Conservation (phyloP, 2,113 vertebrate species). For the Crotalus horridus region DNA sequence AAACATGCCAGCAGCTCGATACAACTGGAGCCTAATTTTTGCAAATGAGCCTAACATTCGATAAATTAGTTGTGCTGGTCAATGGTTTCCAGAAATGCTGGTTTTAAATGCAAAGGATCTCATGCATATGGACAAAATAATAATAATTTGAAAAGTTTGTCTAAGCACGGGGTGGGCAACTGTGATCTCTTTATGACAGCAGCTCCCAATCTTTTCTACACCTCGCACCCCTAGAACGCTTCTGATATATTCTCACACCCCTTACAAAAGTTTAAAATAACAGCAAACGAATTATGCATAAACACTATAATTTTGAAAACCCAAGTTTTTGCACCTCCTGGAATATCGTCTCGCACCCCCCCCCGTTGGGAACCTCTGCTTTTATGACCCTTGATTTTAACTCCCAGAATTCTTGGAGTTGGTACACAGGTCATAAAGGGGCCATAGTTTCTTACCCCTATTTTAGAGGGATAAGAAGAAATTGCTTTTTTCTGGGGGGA, state of each 20-base stretch:
- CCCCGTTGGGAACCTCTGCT: too few species aligned
- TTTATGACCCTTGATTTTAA: too few species aligned
- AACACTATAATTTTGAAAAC: too few species aligned
- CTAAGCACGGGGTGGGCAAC: not conserved
- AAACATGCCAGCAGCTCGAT: slow-evolving; percentile 7
- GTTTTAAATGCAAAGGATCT: not conserved
- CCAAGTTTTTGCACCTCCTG: too few species aligned
- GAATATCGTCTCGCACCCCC: too few species aligned
- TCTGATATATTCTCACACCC: too few species aligned
- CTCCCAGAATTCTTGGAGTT: not conserved
- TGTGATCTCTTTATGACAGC: not conserved
- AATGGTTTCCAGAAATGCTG: not conserved
- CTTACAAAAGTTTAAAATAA: too few species aligned
- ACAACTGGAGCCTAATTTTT: not conserved
- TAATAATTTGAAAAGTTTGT: not conserved
- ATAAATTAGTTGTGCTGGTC: too few species aligned
- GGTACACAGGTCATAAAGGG: not conserved
- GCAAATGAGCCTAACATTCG: too few species aligned
- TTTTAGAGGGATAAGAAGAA: not conserved
- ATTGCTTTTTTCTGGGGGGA: not conserved
- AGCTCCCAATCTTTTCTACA: too few species aligned
- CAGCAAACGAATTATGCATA: too few species aligned
- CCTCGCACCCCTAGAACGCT: too few species aligned
- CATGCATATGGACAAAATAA: not conserved
- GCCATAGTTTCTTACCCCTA: not conserved